Evolutionary conservation across 2,797 vertebrate genomes (phyloP), one percentile per base, ranked within the genome.

Genomic region (Poeciliopsis gracilis): DNA sequence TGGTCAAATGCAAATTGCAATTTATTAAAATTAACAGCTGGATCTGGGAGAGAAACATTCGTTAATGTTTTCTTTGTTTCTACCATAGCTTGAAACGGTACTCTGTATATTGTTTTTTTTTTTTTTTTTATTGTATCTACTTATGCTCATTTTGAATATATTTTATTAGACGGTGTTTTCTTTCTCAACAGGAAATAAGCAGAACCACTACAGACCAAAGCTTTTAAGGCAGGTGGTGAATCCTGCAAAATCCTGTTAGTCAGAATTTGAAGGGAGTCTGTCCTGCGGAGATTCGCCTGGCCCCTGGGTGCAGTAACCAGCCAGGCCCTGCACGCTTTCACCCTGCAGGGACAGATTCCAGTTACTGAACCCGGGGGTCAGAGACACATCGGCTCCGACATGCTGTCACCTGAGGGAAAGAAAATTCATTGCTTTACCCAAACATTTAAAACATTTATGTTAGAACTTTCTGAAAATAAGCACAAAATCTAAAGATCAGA

Each of bases 261-360:
- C 75, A 46, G 43, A 30, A n/a, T 18, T 23, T 30, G 67, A 73
- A 30, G 38, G 71, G n/a, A 23, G 11, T 55, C 8, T 20, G n/a
- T 18, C 45, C 47, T n/a, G 57, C 33, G 87, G 55, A 80, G 93
- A 82, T 59, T 41, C 89, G 79, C 73, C 89, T 80, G 89, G 33
- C 81, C 91, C 92, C 91, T 84, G 79, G 90, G 95, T 75, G 77
- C 93, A 95, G 94, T 94, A 95, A 95, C 94, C 91, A 92, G 91
- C 66, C 84, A 72, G 93, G 75, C 94, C 95, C 95, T 95, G 94
- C 93, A 84, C 81, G 66, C 70, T 84, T 89, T 86, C 59, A 89
- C 38, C 86, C 86, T 82, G 90, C 94, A 95, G 95, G 94, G 93
- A 95, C 95, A 95, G 94, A 95, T 95, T 94, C 95, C 92, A 95